These are phyloP conservation scores for Chaetorhynchus papuensis DNA, from an alignment of 2,113 vertebrate genomes.

Conservation along the genomic window DNA sequence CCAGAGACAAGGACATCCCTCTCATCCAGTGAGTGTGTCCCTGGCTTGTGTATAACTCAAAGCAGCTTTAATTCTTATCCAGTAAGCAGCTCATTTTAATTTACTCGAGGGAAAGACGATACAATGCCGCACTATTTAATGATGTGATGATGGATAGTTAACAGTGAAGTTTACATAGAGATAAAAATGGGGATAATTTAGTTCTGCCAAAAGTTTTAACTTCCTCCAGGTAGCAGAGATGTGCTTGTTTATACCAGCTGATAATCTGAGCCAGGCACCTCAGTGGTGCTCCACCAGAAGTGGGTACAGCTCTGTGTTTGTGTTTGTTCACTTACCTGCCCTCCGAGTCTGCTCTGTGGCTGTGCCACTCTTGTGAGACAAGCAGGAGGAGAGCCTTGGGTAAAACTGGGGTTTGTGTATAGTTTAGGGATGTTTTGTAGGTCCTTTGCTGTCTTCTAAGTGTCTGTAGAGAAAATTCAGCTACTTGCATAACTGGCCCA, in stretches of 20 bases:
- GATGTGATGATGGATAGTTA: background rate
- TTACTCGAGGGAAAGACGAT: background rate
- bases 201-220: background rate
- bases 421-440: background rate
- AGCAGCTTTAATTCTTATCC: background rate
- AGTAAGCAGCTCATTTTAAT: background rate
- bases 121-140: background rate
- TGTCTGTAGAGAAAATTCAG: background rate
- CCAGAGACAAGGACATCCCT: background rate
- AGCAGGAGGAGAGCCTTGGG: background rate
- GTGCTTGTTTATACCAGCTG: background rate
- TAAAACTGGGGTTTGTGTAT: fast-evolving
- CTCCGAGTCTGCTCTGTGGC: background rate
- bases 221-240: background rate
- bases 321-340: background rate
- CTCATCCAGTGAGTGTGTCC: background rate
- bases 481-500: background rate
- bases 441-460: background rate
- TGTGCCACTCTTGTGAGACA: fast-evolving
- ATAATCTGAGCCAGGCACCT: background rate
- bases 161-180: background rate
- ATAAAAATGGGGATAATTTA: background rate
- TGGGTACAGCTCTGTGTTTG: background rate
- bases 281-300: background rate
- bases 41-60: background rate